These are phyloP conservation scores for Copsychus sechellarum DNA, from an alignment of 2,113 vertebrate species.

Conservation along the genomic window DNA sequence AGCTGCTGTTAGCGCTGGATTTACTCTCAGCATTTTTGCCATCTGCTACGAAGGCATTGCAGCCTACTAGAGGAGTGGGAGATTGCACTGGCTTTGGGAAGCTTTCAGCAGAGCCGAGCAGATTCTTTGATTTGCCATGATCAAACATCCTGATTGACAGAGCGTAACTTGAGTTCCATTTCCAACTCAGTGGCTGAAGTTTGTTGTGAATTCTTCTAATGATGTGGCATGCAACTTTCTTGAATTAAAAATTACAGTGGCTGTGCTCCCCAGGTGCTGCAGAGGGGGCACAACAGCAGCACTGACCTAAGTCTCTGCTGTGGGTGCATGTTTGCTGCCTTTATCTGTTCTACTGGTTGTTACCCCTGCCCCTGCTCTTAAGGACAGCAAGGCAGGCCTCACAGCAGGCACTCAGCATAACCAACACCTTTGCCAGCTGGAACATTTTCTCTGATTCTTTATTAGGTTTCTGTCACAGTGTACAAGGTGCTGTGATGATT, in stretches of 20 bases:
- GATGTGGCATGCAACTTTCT: background rate
- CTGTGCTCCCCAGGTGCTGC: background rate
- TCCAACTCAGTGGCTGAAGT: background rate
- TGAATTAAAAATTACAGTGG: background rate
- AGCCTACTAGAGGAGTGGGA: background rate
- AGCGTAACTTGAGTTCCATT: background rate
- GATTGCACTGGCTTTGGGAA: background rate
- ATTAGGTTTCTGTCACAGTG: background rate
- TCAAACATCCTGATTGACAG: background rate
- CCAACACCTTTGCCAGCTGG: background rate
- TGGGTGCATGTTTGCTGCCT: background rate
- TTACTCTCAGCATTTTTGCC: background rate
- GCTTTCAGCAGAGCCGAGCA: background rate
- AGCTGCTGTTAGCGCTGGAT: background rate
- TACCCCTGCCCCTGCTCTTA: background rate
- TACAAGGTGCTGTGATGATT: background rate
- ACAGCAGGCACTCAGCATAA: background rate
- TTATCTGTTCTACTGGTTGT: background rate
- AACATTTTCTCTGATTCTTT: background rate
- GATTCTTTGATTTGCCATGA: background rate
- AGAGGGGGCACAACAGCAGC: background rate
- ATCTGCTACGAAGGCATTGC: background rate
- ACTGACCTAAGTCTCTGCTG: background rate
- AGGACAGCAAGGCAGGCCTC: background rate
- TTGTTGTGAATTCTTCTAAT: background rate